Percentiles rank a stretch among this genome's conserved stretches.
Conservation (phyloP, 2,888 invertebrate species). For the Elegia similella region DNA sequence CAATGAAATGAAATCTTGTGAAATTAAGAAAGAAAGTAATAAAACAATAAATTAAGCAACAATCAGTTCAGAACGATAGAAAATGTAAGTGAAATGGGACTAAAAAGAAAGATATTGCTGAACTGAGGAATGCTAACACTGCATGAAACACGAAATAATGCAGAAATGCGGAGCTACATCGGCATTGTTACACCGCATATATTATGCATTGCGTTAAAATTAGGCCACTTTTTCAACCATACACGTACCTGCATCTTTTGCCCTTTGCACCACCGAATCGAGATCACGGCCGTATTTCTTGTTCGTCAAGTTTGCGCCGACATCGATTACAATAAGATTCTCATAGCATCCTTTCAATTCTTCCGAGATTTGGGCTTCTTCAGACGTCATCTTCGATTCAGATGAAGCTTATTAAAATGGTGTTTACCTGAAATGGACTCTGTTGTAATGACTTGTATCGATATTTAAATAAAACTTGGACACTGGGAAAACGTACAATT, state of each 20-base stretch:
- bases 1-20: too few species aligned
- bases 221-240: slow-evolving; percentile 24
- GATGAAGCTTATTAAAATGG: slow-evolving; percentile 74
- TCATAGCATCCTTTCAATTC: slow-evolving; percentile 91
- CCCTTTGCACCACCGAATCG: slow-evolving; percentile 94
- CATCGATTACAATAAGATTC: slow-evolving; percentile 95
- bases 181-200: slow-evolving; percentile 30
- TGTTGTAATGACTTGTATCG: slow-evolving; percentile 25
- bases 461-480: slow-evolving; percentile 8
- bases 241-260: slow-evolving; percentile 92
- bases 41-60: background rate
- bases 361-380: slow-evolving; percentile 74
- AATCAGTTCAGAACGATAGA: background rate
- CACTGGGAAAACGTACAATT: slow-evolving; percentile 58
- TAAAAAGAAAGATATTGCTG: background rate
- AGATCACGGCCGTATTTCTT: slow-evolving; percentile 96
- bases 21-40: too few species aligned
- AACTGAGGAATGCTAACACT: slow-evolving; percentile 17
- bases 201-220: slow-evolving; percentile 34
- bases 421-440: slow-evolving; percentile 65
- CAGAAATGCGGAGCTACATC: slow-evolving; percentile 36
- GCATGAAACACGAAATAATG: slow-evolving; percentile 23
- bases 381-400: slow-evolving; percentile 75
- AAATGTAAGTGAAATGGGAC: slow-evolving; percentile 3
- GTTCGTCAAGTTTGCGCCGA: slow-evolving; percentile 96